Percentiles rank a stretch among this genome's conserved stretches.
Conservation (phyloP, 2,113 vertebrate species). For the Hypanus sabinus region DNA sequence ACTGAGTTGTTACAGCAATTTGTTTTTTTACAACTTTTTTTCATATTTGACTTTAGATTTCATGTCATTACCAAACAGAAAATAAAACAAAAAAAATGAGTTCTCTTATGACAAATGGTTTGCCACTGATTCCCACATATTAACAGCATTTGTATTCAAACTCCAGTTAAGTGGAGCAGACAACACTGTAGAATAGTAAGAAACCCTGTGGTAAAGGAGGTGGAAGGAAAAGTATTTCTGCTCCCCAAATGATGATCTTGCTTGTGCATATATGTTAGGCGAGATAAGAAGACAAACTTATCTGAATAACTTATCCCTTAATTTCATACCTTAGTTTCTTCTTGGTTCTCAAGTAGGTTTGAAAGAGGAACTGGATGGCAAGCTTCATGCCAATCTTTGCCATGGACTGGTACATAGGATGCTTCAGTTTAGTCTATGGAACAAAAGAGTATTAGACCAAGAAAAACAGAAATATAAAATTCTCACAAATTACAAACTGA, state of each 20-base stretch:
- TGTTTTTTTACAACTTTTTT: background rate
- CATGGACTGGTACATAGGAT: constrained; percentile 88
- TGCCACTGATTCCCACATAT: background rate
- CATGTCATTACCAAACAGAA: background rate
- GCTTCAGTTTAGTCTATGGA: constrained; percentile 88
- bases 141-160: background rate
- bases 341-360: constrained; percentile 94
- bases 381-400: constrained; percentile 88
- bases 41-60: background rate
- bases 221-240: background rate
- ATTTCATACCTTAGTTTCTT: constrained; percentile 88
- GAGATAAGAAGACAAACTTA: background rate
- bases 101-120: background rate
- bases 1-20: too few species aligned
- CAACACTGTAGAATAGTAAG: background rate
- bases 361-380: constrained; percentile 89
- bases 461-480: background rate
- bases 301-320: background rate
- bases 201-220: background rate
- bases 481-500: background rate
- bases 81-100: background rate
- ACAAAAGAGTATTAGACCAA: constrained; percentile 38
- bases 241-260: background rate
- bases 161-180: background rate
- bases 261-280: background rate